Conservation (phyloP, 2,888 invertebrate species). For the Eupithecia exiguata region DNA sequence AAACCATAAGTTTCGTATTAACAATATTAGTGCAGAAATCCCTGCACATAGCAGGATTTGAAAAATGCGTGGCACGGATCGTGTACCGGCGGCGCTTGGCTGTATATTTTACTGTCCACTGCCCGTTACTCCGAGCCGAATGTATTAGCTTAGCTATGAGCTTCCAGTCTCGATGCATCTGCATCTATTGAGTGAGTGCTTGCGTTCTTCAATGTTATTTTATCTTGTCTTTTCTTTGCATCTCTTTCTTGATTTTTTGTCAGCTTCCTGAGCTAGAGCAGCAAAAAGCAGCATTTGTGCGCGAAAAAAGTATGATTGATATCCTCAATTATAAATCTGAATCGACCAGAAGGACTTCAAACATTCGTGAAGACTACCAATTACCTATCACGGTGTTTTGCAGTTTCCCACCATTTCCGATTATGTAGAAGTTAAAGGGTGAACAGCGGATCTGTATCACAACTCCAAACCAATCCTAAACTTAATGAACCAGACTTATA, state of each 20-base stretch:
- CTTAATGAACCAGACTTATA: too few relatives aligned
- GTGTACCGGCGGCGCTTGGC: slow-evolving; percentile 45
- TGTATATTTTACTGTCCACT: slow-evolving; percentile 44
- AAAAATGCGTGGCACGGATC: slow-evolving; percentile 48
- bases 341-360: not conserved
- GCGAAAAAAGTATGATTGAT: too few relatives aligned
- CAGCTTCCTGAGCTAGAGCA: not conserved
- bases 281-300: too few relatives aligned
- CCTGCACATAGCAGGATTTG: slow-evolving; percentile 32
- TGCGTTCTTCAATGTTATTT: not conserved
- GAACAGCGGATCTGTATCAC: too few relatives aligned
- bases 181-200: slow-evolving; percentile 6
- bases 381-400: too few relatives aligned
- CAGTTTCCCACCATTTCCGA: too few relatives aligned
- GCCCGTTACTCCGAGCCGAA: slow-evolving; percentile 45
- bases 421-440: not conserved
- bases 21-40: slow-evolving; percentile 1
- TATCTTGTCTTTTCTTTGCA: not conserved
- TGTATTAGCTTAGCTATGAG: slow-evolving; percentile 24
- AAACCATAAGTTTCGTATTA: not conserved
- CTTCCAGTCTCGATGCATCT: slow-evolving; percentile 14
- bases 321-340: not conserved
- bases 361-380: not conserved
- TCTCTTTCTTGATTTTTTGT: not conserved
- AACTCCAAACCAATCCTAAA: too few relatives aligned